Base-by-base conservation (phyloP, 2,113 vertebrate genomes). In the Hystrix brachyura region DNA sequence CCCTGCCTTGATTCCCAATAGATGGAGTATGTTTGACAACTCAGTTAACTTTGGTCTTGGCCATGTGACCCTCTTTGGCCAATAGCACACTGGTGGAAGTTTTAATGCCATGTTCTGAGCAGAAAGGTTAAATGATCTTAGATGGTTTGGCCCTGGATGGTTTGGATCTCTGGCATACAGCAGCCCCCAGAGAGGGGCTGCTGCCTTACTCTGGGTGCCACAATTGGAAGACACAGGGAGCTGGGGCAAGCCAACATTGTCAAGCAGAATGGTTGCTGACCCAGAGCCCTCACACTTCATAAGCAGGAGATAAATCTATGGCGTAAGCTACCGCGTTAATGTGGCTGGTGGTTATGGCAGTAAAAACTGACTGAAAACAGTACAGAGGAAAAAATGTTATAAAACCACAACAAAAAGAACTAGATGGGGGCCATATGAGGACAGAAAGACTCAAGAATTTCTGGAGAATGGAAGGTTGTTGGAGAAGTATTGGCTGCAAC, bases 341-440 rank as follows among this genome's bases (percentile, higher is more conserved):
- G 60, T 29, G 51, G 23, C 55, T 59, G 62, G 72, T 90, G 51
- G 38, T 92, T 64, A 84, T 25, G 53, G 53, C n/a, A 94, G 43
- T 87, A 95, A 78, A 89, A 90, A 17, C 34, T 59, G 51, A 87
- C 38, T 65, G 48, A 69, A 95, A 69, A 82, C 43, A 79, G 48
- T 18, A 78, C 69, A 84, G 4, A 29, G 13, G 4, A 7, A 21
- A 29, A 46, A 69, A 46, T 60, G 19, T 23, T 84, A 19, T 25
- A 65, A 82, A 60, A 12, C 32, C 55, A 65, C 19, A 46, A 83
- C 59, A n/a, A 48, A 76, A 91, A 81, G 34, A 51, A 34, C 34
- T 38, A 87, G 21, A 76, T 32, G 46, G 10, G 34, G 25, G 51
- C 17, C 60, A 43, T 62, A 7, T 57, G 67, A 90, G 60, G 82